Evolutionary conservation across 1,140 invertebrate genomes (phyloP), one percentile per base, ranked within the genome.

Genomic region (Parasteatoda tepidariorum): DNA sequence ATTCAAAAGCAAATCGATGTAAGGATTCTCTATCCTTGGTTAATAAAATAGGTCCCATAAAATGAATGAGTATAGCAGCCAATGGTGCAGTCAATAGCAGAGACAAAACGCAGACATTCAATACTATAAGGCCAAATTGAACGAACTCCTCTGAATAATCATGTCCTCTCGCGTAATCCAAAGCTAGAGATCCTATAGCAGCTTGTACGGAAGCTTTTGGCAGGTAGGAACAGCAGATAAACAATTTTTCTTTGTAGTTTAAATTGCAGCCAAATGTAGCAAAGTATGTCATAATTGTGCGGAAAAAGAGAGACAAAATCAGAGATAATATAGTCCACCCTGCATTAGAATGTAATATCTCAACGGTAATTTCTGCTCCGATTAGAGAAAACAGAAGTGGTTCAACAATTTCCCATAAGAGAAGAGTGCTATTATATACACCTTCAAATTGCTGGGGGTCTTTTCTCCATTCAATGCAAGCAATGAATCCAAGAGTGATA

Each of bases 341-440:
- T 34, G 73, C 70, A 73, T 5, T 24, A 33, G 6, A 22, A 22
- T 57, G 3, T 4, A 73, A 31, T 0, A 54, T 57, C 15, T 73
- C 54, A 3, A 75, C 2, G 2, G 73, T 75, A 18, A 75, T 33
- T 30, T 75, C 73, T 15, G 73, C 22, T 7, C 73, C 73, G 61
- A 75, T 61, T 3, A 62, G 7, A 26, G 73, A 15, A 41, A 75
- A 75, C 30, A 75, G 31, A 15, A 75, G 61, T 26, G 73, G 73
- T 18, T 75, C 33, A 11, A 75, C 26, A 3, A 75, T 18, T 13
- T 9, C 9, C 73, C 73, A 75, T 22, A 75, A 61, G 0, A 18
- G 22, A 22, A 26, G 13, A 22, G 31, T 26, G 6, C 61, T 57
- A 38, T 11, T 38, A 31, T 75, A 33, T 0, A 75, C 33, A 0